Evolutionary conservation across 2,888 invertebrate species (phyloP).

Genomic region (Leptinotarsa juncta): DNA sequence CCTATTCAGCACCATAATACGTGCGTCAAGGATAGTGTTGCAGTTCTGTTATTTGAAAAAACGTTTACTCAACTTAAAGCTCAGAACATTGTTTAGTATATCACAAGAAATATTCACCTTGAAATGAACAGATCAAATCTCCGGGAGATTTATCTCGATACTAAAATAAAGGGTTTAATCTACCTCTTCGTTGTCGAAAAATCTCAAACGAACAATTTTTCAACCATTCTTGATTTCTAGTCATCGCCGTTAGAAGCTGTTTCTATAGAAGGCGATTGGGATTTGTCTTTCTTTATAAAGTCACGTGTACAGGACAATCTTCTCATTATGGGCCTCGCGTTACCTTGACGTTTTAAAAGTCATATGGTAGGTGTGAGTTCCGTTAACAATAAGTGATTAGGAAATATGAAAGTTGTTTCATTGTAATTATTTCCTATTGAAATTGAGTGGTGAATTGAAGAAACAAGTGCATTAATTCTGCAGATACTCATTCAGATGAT

Average conservation of each 20-base stretch:
- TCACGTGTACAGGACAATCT: conserved; percentile 21
- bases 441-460: neutral
- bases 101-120: no score
- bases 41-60: no score
- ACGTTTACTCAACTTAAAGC: no score
- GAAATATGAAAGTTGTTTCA: conserved; percentile 29
- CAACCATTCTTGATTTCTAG: neutral
- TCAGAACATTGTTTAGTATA: no score
- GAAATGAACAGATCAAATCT: no score
- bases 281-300: conserved; percentile 16
- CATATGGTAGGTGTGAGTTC: conserved; percentile 29
- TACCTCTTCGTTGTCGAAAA: neutral
- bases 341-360: conserved; percentile 35
- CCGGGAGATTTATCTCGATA: no score
- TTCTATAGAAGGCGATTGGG: conserved; percentile 9
- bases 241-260: neutral
- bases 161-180: no score
- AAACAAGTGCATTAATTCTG: neutral
- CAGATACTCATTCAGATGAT: neutral
- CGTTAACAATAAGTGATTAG: conserved; percentile 32
- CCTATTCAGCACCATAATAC: no score
- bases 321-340: conserved; percentile 17
- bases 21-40: no score
- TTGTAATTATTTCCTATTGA: conserved; percentile 12
- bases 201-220: neutral